Conservation (phyloP, 2,797 vertebrate genomes). For the Tangara arthus region DNA sequence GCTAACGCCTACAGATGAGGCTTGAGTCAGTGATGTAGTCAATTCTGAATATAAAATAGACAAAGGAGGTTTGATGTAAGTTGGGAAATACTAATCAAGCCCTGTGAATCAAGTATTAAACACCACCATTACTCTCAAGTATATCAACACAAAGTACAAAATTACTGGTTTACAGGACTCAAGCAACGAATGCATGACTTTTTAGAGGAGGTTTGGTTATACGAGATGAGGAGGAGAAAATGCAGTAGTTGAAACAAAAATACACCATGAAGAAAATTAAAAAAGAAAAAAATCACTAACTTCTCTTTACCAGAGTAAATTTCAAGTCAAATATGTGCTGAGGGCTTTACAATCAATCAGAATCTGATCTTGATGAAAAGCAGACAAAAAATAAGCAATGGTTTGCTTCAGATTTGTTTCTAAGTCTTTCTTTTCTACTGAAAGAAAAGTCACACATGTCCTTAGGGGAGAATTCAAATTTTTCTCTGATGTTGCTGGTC, state of each 20-base stretch:
- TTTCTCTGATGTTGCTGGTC: constrained; percentile 19
- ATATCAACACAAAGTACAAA: constrained; percentile 32
- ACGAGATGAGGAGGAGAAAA: background rate
- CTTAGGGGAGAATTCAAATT: constrained; percentile 34
- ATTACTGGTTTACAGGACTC: constrained; percentile 14
- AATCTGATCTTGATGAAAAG: background rate
- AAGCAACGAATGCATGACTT: background rate
- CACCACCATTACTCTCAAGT: constrained; percentile 17
- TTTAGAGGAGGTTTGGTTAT: constrained; percentile 45
- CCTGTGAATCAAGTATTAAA: constrained; percentile 31
- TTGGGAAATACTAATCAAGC: constrained; percentile 47
- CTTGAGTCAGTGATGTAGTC: constrained; percentile 44
- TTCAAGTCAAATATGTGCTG: background rate
- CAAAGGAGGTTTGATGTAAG: constrained; percentile 18
- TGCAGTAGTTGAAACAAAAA: constrained; percentile 16
- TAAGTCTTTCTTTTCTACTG: background rate
- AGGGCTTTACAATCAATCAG: background rate
- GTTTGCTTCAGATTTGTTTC: background rate
- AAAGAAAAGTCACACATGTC: constrained; percentile 41
- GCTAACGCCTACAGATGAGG: constrained; percentile 11
- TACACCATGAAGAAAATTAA: background rate
- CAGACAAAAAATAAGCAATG: background rate
- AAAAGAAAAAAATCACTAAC: background rate
- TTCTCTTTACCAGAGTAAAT: background rate
- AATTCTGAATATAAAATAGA: constrained; percentile 36